Base-by-base conservation (phyloP, 2,888 invertebrate genomes). In the Trissolcus japonicus region DNA sequence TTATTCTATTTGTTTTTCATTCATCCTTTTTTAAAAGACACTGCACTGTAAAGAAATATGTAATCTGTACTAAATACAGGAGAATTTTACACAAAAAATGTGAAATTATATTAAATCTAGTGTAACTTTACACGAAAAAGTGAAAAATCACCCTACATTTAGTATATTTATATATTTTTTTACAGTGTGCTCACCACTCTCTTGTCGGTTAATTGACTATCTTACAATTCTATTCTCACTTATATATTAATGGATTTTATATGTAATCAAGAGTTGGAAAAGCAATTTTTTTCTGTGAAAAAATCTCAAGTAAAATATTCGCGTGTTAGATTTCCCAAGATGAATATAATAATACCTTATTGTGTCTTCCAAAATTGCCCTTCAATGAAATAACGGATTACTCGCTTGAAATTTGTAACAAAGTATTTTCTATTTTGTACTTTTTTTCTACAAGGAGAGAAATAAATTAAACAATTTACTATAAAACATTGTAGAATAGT, bases 341-440 rank as follows among this genome's bases (percentile, higher is more conserved):
- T 59, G 74, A 55, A 62, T 11, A 21, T 67, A 67, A 57, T 61
- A 57, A 66, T 72, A 62, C 29, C 61, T 72, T 72, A 71, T 72
- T 57, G 54, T 62, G 76, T 76, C 76, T 76, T 76, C 76, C 76
- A 72, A 67, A 71, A 53, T 62, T 62, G 54, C 25, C 62, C 76
- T 35, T 66, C 69, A 57, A 43, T 63, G 62, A 62, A 76, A 66
- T 55, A 67, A 41, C 61, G 17, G 25, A 66, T 35, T 14, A 7
- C 54, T 67, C 46, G 61, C 55, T 67, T 51, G 62, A 21, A n/a
- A 43, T 54, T 55, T 48, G 25, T 1, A 19, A 54, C 46, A 14
- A 46, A 46, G 46, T 46, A 46, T 46, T 46, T 14, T 46, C 6
- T 46, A 46, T 7, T 16, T 35, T 35, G 35, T 35, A 35, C 35